Percentiles rank a stretch among this genome's conserved stretches.
phyloP scores from a whole-genome alignment of 2,113 vertebrate species.

The Recurvirostra avosetta region DNA sequence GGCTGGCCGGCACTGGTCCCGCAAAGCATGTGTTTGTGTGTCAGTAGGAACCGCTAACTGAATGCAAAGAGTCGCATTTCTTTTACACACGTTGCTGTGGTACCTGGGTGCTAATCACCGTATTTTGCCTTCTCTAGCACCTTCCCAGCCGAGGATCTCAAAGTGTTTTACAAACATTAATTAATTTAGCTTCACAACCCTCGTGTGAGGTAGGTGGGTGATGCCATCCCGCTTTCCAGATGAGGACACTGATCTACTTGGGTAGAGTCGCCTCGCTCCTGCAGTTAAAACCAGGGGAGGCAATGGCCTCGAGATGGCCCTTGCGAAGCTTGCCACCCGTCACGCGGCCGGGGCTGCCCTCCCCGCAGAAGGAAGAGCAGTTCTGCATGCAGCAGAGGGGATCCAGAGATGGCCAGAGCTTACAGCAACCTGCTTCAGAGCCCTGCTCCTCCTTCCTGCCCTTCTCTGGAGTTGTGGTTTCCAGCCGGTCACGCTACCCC shows the following conservation, averaged over 20 bases:
- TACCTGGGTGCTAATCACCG: conserved; percentile 61
- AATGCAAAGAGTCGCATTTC: not conserved
- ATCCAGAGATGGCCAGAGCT: conserved; percentile 57
- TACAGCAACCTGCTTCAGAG: conserved; percentile 28
- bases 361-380: conserved; percentile 44
- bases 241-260: conserved; percentile 40
- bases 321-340: not conserved
- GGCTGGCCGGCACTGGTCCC: not conserved
- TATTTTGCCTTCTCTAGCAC: conserved; percentile 71
- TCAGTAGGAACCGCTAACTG: not conserved
- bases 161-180: conserved; percentile 68
- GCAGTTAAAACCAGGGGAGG: conserved; percentile 22
- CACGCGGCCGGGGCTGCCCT: not conserved
- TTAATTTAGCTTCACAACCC: conserved; percentile 68
- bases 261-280: conserved; percentile 20
- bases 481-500: not conserved
- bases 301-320: not conserved
- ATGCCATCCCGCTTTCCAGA: conserved; percentile 49
- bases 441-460: conserved; percentile 33
- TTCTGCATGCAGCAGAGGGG: conserved; percentile 18
- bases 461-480: conserved; percentile 8
- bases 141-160: conserved; percentile 66
- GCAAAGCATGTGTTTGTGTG: conserved; percentile 30
- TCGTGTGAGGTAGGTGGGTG: conserved; percentile 66
- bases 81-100: conserved; percentile 35